These are phyloP conservation scores for Ctenomys sociabilis DNA, from an alignment of 2,113 vertebrate species.

Conservation along the genomic window DNA sequence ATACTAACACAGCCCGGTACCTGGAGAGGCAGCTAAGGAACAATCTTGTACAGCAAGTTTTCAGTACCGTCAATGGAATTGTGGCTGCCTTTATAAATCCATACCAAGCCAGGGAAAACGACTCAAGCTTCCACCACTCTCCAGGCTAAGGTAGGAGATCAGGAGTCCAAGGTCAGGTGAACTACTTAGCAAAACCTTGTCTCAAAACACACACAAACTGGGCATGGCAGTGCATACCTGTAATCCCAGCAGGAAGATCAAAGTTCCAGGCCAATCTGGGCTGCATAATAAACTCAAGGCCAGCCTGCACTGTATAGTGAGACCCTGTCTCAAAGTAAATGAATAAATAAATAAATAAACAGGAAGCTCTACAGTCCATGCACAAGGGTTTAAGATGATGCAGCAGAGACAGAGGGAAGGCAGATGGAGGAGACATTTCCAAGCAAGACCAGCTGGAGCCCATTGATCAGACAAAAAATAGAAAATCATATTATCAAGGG, in stretches of 20 bases:
- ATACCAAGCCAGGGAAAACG: not conserved
- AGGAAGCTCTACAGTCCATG: not conserved
- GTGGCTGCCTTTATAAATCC: not conserved
- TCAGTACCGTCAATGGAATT: not conserved
- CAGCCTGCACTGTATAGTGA: not conserved
- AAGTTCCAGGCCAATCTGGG: not conserved
- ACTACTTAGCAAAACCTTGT: not conserved
- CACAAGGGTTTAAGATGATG: not conserved
- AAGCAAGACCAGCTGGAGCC: not conserved
- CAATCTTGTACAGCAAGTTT: not conserved
- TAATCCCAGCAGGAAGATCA: not conserved
- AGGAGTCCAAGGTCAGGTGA: not conserved
- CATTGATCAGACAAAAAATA: not conserved
- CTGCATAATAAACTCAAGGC: not conserved
- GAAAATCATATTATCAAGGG: not conserved
- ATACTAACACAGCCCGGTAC: not conserved
- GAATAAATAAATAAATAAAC: not conserved
- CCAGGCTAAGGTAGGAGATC: not conserved
- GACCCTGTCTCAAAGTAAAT: not conserved
- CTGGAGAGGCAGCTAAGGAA: not conserved
- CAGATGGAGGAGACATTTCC: not conserved
- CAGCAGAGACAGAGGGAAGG: not conserved
- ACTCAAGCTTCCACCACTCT: not conserved
- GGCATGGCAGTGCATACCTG: not conserved
- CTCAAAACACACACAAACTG: not conserved